Evolutionary conservation across 1,140 invertebrate species (phyloP), one percentile per base, ranked within the genome.

Genomic region (Orchesella cincta): DNA sequence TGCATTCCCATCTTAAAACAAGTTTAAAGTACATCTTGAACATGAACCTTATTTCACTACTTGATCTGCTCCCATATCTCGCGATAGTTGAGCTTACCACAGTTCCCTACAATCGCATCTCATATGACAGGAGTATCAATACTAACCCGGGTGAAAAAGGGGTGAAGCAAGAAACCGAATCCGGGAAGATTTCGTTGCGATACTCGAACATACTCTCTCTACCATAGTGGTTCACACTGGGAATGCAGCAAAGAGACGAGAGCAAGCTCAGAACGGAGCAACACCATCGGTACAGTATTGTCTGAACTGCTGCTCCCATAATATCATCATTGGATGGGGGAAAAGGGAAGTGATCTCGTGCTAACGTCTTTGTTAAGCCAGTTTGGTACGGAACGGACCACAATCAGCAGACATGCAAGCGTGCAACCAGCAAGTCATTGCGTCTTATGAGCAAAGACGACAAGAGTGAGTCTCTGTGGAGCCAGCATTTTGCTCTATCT

Each of bases 301-400:
- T 46, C 18, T 46, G 39, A 18, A 46, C 5, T 46, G 39, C 5
- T 5, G 39, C 5, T 57, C 8, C 23, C 52, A 57, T 46, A 20
- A 14, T 5, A 57, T 57, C 23, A 57, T 57, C 52, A 5, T 57
- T 57, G 52, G 23, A 57, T 57, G 52, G 23, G 52, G 39, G 20
- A 46, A 46, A 57, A n/a, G 52, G 52, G 52, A 57, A 57, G 52
- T 57, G 14, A 57, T 57, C 52, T 57, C 52, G 52, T 57, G 52
- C 52, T 57, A 57, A 57, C 52, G 52, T 57, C 52, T 57, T 57
- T 57, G 52, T 57, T 57, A 57, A 57, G 52, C 52, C 52, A n/a
- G 52, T 57, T 57, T 57, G 14, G 39, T 46, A 46, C 5, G 39
- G 39, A 46, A 46, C 39, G 39, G 39, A 46, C 39, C 23, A 26